Evolutionary conservation across 2,113 vertebrate species (phyloP).

Genomic region (Psilopsiagon aymara): DNA sequence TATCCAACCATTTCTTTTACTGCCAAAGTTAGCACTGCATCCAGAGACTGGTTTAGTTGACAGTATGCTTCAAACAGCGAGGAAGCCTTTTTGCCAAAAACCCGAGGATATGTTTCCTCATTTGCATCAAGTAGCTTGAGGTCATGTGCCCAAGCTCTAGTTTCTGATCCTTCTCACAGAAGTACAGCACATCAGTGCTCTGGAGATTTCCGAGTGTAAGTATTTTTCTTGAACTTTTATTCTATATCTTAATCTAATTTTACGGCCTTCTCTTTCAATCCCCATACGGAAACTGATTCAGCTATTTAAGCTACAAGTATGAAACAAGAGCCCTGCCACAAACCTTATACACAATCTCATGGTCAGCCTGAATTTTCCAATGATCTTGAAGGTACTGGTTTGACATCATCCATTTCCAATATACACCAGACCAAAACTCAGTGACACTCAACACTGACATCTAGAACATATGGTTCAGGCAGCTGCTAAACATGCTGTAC

Average conservation of each 20-base stretch:
- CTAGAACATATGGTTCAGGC: neutral
- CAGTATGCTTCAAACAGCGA: neutral
- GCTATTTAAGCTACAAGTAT: neutral
- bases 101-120: neutral
- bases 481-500: neutral
- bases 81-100: constrained; percentile 36
- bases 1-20: constrained; percentile 54
- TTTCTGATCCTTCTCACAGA: constrained; percentile 5
- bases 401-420: neutral
- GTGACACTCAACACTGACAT: neutral
- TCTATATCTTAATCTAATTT: neutral
- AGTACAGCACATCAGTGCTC: neutral
- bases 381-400: neutral
- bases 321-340: neutral
- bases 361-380: neutral
- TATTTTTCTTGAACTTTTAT: neutral
- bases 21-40: constrained; percentile 21
- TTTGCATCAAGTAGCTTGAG: constrained; percentile 13
- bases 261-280: neutral
- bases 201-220: neutral
- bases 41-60: neutral
- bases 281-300: neutral
- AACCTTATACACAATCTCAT: neutral
- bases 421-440: neutral
- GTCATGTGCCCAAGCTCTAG: constrained; percentile 10